phyloP scores from a whole-genome alignment of 2,797 vertebrate genomes.

The Lindbergichthys nudifrons region DNA sequence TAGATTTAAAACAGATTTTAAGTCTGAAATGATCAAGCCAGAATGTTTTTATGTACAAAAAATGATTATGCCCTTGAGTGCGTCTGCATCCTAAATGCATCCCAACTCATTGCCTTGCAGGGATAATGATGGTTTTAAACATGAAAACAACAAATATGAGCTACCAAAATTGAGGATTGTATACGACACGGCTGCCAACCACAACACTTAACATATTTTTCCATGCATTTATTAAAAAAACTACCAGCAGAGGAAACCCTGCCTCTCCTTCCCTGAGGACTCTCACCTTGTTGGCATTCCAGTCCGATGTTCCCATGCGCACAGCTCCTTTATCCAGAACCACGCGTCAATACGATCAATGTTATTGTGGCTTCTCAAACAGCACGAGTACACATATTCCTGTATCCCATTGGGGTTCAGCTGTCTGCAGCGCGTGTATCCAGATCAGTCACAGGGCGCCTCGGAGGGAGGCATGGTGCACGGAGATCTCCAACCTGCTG shows the following conservation, averaged over 20 bases:
- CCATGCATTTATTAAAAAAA: conserved; percentile 13
- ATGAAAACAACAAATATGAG: background rate
- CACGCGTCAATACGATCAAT: conserved; percentile 32
- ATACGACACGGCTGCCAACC: background rate
- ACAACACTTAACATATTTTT: background rate
- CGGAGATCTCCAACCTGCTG: conserved; percentile 65
- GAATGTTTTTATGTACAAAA: background rate
- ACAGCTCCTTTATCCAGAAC: conserved; percentile 61
- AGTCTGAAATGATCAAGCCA: conserved; percentile 6
- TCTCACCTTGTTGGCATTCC: conserved; percentile 84
- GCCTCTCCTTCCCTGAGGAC: background rate
- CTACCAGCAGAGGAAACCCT: conserved; percentile 21
- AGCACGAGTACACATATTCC: conserved; percentile 38
- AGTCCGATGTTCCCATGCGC: conserved; percentile 63
- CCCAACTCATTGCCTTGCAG: conserved; percentile 37
- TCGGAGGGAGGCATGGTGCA: conserved; percentile 69
- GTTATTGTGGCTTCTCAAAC: conserved; percentile 23
- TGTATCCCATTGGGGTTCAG: conserved; percentile 32
- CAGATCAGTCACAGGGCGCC: conserved; percentile 61
- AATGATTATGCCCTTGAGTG: conserved; percentile 69
- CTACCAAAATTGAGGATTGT: background rate
- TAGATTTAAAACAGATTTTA: background rate
- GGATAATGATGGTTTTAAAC: background rate
- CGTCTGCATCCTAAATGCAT: conserved; percentile 50
- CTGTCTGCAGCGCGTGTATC: conserved; percentile 54